Conservation (phyloP, 2,888 invertebrate species). For the Gisinianus flammeolus region DNA sequence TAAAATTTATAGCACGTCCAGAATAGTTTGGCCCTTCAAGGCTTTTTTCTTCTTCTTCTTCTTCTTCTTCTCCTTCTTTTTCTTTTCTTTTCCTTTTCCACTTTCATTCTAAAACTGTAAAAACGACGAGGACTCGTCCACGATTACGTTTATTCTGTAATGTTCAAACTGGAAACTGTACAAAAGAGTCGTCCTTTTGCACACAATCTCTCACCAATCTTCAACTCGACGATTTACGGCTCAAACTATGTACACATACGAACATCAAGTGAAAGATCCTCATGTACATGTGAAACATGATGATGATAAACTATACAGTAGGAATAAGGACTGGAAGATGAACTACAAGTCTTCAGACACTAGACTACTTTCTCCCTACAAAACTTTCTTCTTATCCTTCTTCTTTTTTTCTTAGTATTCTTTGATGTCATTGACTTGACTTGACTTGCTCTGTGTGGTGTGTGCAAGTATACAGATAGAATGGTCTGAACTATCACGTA, state of each 20-base stretch:
- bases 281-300: no score
- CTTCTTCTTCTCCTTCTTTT: neutral
- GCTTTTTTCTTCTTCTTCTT: constrained; percentile 6
- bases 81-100: neutral
- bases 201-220: neutral
- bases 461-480: no score
- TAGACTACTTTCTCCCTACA: neutral
- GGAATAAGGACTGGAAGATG: no score
- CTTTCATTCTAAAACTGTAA: no score
- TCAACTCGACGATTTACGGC: constrained; percentile 1
- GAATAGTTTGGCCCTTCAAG: constrained; percentile 26
- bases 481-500: no score
- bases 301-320: neutral
- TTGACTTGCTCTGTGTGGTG: no score
- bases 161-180: no score
- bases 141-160: no score
- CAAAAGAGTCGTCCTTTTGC: no score
- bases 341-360: neutral
- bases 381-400: neutral
- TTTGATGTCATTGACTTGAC: neutral
- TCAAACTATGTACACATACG: no score
- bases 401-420: neutral
- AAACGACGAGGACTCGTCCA: no score
- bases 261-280: neutral
- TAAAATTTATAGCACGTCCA: constrained; percentile 26